phyloP scores from a whole-genome alignment of 2,888 invertebrate genomes.

The Drosophila picticornis region DNA sequence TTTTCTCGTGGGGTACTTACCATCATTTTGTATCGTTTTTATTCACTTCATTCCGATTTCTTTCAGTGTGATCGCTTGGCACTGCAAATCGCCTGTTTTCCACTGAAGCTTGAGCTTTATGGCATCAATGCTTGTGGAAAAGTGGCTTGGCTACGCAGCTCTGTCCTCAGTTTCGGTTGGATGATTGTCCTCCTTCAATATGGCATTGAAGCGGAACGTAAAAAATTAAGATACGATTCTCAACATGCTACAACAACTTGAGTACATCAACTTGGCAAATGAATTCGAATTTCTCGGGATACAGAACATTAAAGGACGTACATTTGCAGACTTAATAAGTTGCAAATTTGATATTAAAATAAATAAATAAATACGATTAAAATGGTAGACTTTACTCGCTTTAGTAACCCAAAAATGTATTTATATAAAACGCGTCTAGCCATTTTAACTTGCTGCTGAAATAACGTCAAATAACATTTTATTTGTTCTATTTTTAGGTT shows the following conservation, averaged over 20 bases:
- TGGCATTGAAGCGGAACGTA: slow-evolving; percentile 3
- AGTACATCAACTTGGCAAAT: background rate
- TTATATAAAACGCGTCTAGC: too few relatives aligned
- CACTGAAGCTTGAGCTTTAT: slow-evolving; percentile 22
- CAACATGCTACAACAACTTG: background rate
- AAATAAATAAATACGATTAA: background rate
- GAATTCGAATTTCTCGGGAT: background rate
- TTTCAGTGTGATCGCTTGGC: slow-evolving; percentile 48
- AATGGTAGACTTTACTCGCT: background rate
- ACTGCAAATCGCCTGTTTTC: slow-evolving; percentile 41
- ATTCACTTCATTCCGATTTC: slow-evolving; percentile 10
- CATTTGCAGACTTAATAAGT: background rate
- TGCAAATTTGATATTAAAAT: background rate
- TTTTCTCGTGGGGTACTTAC: slow-evolving; percentile 28
- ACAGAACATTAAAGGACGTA: background rate
- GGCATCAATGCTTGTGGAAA: slow-evolving; percentile 31
- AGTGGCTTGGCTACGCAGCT: slow-evolving; percentile 35
- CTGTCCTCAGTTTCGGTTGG: slow-evolving; percentile 35
- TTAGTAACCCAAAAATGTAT: background rate
- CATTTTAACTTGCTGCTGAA: background rate
- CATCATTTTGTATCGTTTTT: accelerated
- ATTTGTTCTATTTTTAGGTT: background rate
- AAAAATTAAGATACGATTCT: background rate
- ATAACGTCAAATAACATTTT: background rate
- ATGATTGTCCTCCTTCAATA: slow-evolving; percentile 40